Evolutionary conservation across 2,888 invertebrate genomes (phyloP).

Genomic region (Apodemia hepburni): DNA sequence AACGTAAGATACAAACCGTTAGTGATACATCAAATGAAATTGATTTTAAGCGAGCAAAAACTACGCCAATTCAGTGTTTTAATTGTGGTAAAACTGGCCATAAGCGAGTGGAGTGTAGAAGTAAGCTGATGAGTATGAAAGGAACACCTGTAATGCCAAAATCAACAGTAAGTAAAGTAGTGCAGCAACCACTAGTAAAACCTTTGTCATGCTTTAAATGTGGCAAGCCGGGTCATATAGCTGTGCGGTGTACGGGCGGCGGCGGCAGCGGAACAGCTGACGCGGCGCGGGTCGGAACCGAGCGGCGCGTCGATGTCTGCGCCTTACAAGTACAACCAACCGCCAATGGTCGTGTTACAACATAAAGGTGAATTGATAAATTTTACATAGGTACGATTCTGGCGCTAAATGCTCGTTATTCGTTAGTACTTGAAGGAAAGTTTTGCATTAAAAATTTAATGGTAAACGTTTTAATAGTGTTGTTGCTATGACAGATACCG

Average conservation of each 20-base stretch:
- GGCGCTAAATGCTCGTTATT: slow-evolving; percentile 21
- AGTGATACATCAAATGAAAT: slow-evolving; percentile 7
- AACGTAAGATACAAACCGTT: slow-evolving; percentile 17
- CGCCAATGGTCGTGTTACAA: slow-evolving; percentile 22
- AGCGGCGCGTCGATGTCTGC: slow-evolving; percentile 29
- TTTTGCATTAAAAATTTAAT: not conserved
- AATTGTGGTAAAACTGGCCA: slow-evolving; percentile 28
- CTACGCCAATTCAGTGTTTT: slow-evolving; percentile 22
- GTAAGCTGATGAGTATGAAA: not conserved
- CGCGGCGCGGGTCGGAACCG: slow-evolving; percentile 2
- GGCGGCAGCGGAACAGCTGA: not conserved
- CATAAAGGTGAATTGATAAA: slow-evolving; percentile 23
- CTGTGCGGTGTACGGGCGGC: slow-evolving; percentile 20
- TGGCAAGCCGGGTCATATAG: slow-evolving; percentile 22
- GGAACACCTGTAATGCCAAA: not conserved
- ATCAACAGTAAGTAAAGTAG: not conserved
- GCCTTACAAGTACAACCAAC: too few relatives aligned
- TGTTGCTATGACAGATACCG: slow-evolving; percentile 4
- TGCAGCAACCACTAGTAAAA: slow-evolving; percentile 16
- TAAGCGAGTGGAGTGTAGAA: slow-evolving; percentile 24
- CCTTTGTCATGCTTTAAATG: slow-evolving; percentile 21
- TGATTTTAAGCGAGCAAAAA: slow-evolving; percentile 14
- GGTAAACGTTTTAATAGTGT: not conserved
- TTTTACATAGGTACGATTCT: slow-evolving; percentile 26
- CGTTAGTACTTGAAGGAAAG: not conserved